phyloP scores from a whole-genome alignment of 2,797 vertebrate genomes.

The Phalloptychus januarius region DNA sequence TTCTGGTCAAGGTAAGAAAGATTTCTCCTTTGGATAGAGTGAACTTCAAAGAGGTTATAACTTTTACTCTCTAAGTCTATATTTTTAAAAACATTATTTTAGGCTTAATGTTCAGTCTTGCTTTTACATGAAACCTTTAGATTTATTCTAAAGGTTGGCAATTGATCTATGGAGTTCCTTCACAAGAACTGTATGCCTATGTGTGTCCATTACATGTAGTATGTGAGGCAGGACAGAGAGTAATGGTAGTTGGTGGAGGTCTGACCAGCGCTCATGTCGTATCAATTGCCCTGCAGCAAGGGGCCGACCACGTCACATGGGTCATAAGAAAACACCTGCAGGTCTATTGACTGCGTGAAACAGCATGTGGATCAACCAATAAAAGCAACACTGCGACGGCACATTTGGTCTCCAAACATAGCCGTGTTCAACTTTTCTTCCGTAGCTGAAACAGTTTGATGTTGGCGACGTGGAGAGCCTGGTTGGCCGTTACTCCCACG shows the following conservation, averaged over 20 bases:
- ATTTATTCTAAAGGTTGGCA: constrained; percentile 4
- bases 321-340: constrained; percentile 85
- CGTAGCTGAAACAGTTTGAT: constrained; percentile 83
- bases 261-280: constrained; percentile 83
- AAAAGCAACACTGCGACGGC: background rate
- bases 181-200: constrained; percentile 16
- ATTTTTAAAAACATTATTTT: background rate
- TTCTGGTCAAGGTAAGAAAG: constrained; percentile 51
- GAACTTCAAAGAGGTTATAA: background rate
- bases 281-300: constrained; percentile 79
- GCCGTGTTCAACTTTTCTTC: background rate
- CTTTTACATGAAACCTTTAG: constrained; percentile 25
- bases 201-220: constrained; percentile 63
- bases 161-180: background rate
- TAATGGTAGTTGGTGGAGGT: constrained; percentile 83
- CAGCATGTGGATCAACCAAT: constrained; percentile 34
- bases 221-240: constrained; percentile 74
- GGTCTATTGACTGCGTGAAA: constrained; percentile 62
- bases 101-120: background rate
- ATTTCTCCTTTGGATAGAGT: background rate
- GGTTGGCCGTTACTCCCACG: constrained; percentile 83
- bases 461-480: constrained; percentile 83
- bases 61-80: background rate
- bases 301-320: constrained; percentile 83
- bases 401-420: background rate